phyloP scores from a whole-genome alignment of 2,113 vertebrate species.

The Myotis lucifugus region DNA sequence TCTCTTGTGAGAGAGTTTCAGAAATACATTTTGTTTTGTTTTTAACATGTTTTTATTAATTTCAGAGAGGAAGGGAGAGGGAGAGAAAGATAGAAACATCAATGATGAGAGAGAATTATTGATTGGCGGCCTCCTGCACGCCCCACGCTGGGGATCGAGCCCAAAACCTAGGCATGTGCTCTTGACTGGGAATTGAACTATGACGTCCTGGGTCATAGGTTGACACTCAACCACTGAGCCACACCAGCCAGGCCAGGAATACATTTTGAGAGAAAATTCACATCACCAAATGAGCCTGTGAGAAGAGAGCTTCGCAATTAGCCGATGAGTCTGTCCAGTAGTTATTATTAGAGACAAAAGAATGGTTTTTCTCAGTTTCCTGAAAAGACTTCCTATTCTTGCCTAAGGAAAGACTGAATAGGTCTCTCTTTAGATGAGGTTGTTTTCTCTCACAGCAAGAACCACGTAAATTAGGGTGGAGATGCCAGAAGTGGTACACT shows the following conservation, averaged over 20 bases:
- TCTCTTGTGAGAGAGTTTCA: constrained; percentile 34
- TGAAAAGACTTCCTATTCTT: background rate
- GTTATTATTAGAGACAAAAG: background rate
- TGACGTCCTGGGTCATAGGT: no score
- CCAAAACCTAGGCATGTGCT: no score
- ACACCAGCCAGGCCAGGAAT: background rate
- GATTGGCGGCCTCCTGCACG: no score
- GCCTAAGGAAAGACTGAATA: background rate
- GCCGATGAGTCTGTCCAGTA: background rate
- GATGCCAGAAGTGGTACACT: constrained; percentile 50
- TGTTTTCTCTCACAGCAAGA: background rate
- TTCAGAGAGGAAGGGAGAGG: no score
- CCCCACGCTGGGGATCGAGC: no score
- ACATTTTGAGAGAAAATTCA: background rate
- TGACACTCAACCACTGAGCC: no score
- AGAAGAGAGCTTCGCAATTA: background rate
- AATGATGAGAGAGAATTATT: no score
- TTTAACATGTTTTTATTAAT: no score
- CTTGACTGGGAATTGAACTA: no score
- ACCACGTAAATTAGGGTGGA: constrained; percentile 32
- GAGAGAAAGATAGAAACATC: no score
- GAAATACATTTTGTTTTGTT: background rate
- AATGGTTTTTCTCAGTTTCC: background rate
- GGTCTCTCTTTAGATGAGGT: background rate
- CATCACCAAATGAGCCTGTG: background rate